These are phyloP conservation scores for Podocnemis expansa DNA, from an alignment of 2,113 vertebrate species.

Conservation along the genomic window DNA sequence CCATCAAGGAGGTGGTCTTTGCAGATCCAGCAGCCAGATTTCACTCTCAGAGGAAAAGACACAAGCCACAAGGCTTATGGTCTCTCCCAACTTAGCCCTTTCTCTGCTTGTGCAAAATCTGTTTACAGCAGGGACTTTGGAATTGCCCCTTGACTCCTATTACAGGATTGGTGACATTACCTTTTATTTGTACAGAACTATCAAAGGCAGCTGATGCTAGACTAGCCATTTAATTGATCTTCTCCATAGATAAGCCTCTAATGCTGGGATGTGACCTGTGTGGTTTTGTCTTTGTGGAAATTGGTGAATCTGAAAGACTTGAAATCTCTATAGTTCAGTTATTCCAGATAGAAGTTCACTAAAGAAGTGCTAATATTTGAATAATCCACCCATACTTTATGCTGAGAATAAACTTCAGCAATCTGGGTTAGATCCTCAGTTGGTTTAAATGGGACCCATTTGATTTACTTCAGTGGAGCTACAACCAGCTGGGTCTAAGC, in stretches of 20 bases:
- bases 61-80: not conserved
- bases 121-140: not conserved
- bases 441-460: too few species aligned
- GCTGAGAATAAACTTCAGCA: not conserved
- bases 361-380: not conserved
- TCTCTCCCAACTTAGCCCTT: not conserved
- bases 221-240: not conserved
- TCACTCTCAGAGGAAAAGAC: not conserved
- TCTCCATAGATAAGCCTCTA: not conserved
- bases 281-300: not conserved
- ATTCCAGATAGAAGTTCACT: not conserved
- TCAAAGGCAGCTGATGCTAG: not conserved
- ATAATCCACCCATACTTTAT: not conserved
- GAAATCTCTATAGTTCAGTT: not conserved
- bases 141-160: not conserved
- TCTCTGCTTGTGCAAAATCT: not conserved
- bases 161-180: not conserved
- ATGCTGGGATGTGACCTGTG: not conserved
- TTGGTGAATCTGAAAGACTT: not conserved
- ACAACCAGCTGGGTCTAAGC: not conserved
- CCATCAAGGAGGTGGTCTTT: not conserved
- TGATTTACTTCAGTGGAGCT: not conserved
- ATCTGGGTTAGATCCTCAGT: not conserved
- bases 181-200: not conserved
- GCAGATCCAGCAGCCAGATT: not conserved